These are phyloP conservation scores for Epirrita christyi DNA, from an alignment of 2,888 invertebrate species.

Conservation along the genomic window DNA sequence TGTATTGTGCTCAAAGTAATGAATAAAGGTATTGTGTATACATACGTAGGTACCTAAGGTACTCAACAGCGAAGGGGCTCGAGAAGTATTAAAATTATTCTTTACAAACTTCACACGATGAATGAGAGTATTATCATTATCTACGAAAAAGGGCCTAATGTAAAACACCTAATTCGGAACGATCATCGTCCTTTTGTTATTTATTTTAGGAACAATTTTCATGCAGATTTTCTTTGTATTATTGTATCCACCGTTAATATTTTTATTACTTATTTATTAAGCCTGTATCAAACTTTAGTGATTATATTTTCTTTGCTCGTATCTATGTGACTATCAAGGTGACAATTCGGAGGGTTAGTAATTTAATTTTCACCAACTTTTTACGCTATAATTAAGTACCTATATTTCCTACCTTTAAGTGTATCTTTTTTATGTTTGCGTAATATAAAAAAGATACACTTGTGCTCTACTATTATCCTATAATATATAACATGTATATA, in stretches of 20 bases:
- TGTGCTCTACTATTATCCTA: no score
- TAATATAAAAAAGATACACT: no score
- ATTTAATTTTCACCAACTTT: no score
- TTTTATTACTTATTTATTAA: constrained; percentile 2
- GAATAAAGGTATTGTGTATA: no score
- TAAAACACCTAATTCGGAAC: constrained; percentile 50
- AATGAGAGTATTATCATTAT: constrained; percentile 57
- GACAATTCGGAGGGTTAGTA: no score
- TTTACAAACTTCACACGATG: constrained; percentile 47
- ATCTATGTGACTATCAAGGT: no score
- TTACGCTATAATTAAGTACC: no score
- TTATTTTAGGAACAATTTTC: constrained; percentile 14
- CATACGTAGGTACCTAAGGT: constrained; percentile 7
- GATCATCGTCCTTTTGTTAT: constrained; percentile 41
- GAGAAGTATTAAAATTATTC: constrained; percentile 31
- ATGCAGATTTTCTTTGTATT: background rate
- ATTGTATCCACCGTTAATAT: background rate
- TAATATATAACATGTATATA: no score
- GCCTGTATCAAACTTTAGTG: background rate
- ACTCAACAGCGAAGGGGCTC: constrained; percentile 1
- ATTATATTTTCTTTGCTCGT: background rate
- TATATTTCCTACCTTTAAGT: no score
- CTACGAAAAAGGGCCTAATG: constrained; percentile 46
- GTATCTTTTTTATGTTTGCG: no score
- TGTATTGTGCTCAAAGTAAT: no score